Conservation (phyloP, 2,113 vertebrate genomes). For the Apteryx mantelli region DNA sequence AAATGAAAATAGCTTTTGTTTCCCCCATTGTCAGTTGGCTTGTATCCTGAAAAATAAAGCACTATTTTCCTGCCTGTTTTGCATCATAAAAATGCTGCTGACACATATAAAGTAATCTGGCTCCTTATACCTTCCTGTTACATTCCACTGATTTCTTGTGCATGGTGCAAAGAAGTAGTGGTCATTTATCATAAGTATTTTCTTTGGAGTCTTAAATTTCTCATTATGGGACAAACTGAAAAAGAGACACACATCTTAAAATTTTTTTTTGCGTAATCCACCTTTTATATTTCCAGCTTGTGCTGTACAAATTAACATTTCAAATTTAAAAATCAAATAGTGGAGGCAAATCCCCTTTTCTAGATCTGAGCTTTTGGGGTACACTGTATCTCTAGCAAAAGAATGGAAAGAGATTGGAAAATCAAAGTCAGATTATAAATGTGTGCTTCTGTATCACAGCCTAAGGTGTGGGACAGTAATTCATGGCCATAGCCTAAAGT, state of each 20-base stretch:
- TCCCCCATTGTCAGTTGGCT: neutral
- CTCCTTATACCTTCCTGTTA: neutral
- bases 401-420: neutral
- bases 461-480: neutral
- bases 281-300: neutral
- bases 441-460: neutral
- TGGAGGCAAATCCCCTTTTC: neutral
- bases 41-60: neutral
- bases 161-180: neutral
- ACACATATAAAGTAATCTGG: neutral
- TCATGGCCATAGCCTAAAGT: neutral
- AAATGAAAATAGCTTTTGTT: no score
- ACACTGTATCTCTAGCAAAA: neutral
- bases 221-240: neutral
- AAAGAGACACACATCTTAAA: neutral
- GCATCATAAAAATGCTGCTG: neutral
- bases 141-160: neutral
- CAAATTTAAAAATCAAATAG: neutral
- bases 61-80: neutral
- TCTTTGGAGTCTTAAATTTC: neutral
- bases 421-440: neutral
- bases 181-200: neutral
- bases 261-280: neutral
- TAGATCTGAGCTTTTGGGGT: neutral
- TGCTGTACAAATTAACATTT: neutral